Evolutionary conservation across 2,113 vertebrate species (phyloP).

Genomic region (Pseudopodoces humilis): DNA sequence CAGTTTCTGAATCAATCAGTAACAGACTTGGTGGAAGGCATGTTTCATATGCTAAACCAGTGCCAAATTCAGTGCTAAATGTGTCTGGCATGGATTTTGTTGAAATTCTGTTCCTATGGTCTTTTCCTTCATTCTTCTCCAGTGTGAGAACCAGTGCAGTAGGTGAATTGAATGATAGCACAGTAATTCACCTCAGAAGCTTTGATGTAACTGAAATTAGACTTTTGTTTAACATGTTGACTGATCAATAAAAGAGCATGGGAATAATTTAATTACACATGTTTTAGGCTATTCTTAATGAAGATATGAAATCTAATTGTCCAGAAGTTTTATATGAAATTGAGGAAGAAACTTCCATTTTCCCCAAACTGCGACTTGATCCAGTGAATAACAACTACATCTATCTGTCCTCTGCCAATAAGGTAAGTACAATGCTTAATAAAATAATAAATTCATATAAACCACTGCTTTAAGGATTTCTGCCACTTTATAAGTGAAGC

Average conservation of each 20-base stretch:
- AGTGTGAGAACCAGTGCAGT: neutral
- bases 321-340: conserved; percentile 84
- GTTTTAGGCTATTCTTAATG: conserved; percentile 83
- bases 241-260: neutral
- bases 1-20: neutral
- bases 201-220: neutral
- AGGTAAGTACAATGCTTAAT: conserved; percentile 73
- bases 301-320: conserved; percentile 77
- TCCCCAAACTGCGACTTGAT: conserved; percentile 83
- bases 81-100: neutral
- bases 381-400: conserved; percentile 80
- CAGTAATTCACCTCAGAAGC: neutral
- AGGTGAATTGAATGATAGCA: neutral
- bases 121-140: neutral
- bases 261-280: conserved; percentile 42
- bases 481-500: neutral
- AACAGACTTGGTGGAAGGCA: neutral
- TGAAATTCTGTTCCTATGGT: neutral
- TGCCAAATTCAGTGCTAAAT: neutral
- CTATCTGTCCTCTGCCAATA: conserved; percentile 81
- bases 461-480: conserved; percentile 18
- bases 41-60: neutral
- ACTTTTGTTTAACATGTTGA: neutral
- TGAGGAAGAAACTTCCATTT: conserved; percentile 77
- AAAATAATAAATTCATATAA: conserved; percentile 4